Evolutionary conservation across 1,140 invertebrate species (phyloP).

Genomic region (Eubasilissa regina): DNA sequence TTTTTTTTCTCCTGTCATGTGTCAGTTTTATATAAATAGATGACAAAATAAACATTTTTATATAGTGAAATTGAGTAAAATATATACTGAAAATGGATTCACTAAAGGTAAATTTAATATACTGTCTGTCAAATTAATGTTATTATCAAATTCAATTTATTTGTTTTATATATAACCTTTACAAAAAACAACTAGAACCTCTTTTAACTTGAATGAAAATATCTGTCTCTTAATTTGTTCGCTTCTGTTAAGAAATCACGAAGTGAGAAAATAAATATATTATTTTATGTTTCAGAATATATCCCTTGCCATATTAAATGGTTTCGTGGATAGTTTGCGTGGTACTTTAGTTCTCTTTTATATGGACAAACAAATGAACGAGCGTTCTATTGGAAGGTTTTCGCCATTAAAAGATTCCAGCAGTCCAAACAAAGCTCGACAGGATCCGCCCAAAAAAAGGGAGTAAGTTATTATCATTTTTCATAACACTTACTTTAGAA

Average conservation of each 20-base stretch:
- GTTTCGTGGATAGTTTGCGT: conserved; percentile 80
- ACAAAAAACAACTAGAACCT: no score
- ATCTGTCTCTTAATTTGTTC: not conserved
- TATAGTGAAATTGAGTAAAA: conserved; percentile 18
- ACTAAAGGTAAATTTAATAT: conserved; percentile 40
- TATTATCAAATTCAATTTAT: no score
- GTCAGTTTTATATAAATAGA: conserved; percentile 53
- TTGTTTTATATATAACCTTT: no score
- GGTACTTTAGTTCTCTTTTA: conserved; percentile 80
- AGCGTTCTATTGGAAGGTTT: conserved; percentile 71
- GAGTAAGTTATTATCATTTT: conserved; percentile 67
- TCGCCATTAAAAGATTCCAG: conserved; percentile 69
- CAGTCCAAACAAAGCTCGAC: conserved; percentile 68
- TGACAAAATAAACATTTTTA: conserved; percentile 10
- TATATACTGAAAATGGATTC: conserved; percentile 43
- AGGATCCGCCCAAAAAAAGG: conserved; percentile 69
- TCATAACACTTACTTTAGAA: no score
- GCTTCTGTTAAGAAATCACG: not conserved
- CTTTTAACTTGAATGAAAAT: no score
- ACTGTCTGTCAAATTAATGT: not conserved
- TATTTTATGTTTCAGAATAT: conserved; percentile 73
- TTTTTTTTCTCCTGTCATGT: conserved; percentile 35
- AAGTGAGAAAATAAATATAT: not conserved
- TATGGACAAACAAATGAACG: conserved; percentile 81
- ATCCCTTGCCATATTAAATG: conserved; percentile 75